phyloP scores from a whole-genome alignment of 2,888 invertebrate species.

The Diaprepes abbreviatus region DNA sequence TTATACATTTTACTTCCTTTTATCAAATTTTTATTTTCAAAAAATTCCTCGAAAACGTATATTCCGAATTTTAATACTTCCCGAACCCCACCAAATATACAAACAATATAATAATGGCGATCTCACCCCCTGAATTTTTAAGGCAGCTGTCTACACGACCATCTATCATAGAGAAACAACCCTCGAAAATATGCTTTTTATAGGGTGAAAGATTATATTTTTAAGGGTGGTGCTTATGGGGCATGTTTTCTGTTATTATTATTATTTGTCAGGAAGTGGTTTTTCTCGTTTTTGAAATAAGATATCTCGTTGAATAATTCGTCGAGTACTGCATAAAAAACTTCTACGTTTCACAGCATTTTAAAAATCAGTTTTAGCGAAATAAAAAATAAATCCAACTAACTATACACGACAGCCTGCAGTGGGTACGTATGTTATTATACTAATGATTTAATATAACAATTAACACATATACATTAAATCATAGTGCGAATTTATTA shows the following conservation, averaged over 20 bases:
- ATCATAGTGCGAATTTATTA: constrained; percentile 42
- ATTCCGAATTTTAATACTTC: no score
- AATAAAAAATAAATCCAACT: no score
- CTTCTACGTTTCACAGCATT: no score
- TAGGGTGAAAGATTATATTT: constrained; percentile 47
- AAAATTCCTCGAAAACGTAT: no score
- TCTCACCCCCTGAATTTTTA: constrained; percentile 52
- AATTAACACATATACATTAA: constrained; percentile 22
- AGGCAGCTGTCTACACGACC: constrained; percentile 55
- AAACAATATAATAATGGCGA: constrained; percentile 56
- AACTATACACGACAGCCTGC: background rate
- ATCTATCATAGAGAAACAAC: constrained; percentile 54
- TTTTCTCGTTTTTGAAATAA: constrained; percentile 40
- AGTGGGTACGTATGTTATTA: background rate
- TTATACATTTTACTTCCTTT: no score
- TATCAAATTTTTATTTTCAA: no score
- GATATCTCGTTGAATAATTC: constrained; percentile 19
- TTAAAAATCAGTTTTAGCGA: no score
- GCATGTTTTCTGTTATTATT: constrained; percentile 29
- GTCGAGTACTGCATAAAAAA: no score
- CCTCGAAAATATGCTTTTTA: constrained; percentile 39
- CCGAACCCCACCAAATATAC: constrained; percentile 51
- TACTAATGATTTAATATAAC: constrained; percentile 10
- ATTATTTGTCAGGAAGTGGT: constrained; percentile 40
- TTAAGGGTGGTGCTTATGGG: constrained; percentile 38